Percentiles rank a stretch among this genome's conserved stretches.
Conservation (phyloP, 1,140 invertebrate species). For the Nautilus pompilius region DNA sequence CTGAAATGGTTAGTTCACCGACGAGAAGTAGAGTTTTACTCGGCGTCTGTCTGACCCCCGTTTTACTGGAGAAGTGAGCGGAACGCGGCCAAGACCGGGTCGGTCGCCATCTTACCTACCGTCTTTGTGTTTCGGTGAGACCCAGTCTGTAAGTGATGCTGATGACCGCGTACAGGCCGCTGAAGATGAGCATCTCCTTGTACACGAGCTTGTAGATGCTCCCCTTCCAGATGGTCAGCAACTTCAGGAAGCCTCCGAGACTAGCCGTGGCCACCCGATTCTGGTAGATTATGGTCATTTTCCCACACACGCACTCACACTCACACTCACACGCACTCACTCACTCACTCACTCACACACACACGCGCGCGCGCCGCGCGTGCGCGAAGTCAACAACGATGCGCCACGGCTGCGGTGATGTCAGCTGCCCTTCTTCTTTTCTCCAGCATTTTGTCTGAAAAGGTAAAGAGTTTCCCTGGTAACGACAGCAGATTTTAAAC, state of each 20-base stretch:
- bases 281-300: constrained; percentile 78
- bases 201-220: constrained; percentile 97
- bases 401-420: neutral
- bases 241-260: constrained; percentile 67
- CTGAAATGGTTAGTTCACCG: too few relatives aligned
- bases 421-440: neutral
- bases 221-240: constrained; percentile 82
- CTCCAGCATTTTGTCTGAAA: neutral
- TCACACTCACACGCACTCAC: neutral
- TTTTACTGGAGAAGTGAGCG: too few relatives aligned
- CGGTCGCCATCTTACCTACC: constrained; percentile 64
- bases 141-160: constrained; percentile 85
- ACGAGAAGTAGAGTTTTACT: too few relatives aligned
- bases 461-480: neutral
- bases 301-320: neutral
- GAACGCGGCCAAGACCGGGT: too few relatives aligned
- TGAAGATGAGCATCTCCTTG: constrained; percentile 86
- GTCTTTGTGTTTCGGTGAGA: constrained; percentile 76
- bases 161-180: constrained; percentile 80
- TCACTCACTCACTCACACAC: neutral
- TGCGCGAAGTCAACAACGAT: neutral
- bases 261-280: constrained; percentile 71
- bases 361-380: neutral
- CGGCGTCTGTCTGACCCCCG: too few relatives aligned
- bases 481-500: too few relatives aligned